Base-by-base conservation (phyloP, 2,888 invertebrate species). In the Disparrhopalites patrizii region DNA sequence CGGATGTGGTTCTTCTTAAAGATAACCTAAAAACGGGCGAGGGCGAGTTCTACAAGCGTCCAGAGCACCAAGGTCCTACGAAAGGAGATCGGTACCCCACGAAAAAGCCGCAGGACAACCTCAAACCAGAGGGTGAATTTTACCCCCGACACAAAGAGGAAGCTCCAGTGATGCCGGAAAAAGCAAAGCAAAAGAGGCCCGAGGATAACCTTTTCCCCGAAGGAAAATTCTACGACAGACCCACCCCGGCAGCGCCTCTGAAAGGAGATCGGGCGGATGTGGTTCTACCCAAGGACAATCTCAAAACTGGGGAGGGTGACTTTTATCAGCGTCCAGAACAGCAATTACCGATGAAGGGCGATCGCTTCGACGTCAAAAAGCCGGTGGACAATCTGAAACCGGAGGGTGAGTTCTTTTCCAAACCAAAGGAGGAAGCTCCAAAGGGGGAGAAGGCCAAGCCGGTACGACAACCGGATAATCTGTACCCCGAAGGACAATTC, bases 401-500 rank as follows among this genome's bases (percentile, higher is more conserved):
- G 1, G 83, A 84, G 76, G 85, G 85, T 4, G 61, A 86, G 25
- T 87, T 72, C 28, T 23, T 18, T 18, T 18, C 40, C 4, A 66
- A 65, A 25, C 68, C 67, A 8, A 62, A 62, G 51, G 64, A 64
- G 68, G 61, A 66, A 15, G 68, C 68, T 1, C 65, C 65, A 7
- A 62, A 55, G 27, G 69, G 54, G 15, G 68, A 72, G 25, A 52
- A 65, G 15, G 60, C 62, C 1, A 67, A 66, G 5, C 67, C 70
- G 27, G 38, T 62, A 5, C 86, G 82, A 73, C 18, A 62, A 27
- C 20, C 20, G 25, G 87, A 87, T 75, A 86, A 83, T 70, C 76
- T 84, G 0, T 18, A 51, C 23, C 65, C 60, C 23, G 83, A 84
- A 76, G 84, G 85, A 5, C 83, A 86, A 28, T 87, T 87, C 43